These are phyloP conservation scores for Calyptommatus sinebrachiatus DNA, from an alignment of 2,113 vertebrate genomes.

Conservation along the genomic window DNA sequence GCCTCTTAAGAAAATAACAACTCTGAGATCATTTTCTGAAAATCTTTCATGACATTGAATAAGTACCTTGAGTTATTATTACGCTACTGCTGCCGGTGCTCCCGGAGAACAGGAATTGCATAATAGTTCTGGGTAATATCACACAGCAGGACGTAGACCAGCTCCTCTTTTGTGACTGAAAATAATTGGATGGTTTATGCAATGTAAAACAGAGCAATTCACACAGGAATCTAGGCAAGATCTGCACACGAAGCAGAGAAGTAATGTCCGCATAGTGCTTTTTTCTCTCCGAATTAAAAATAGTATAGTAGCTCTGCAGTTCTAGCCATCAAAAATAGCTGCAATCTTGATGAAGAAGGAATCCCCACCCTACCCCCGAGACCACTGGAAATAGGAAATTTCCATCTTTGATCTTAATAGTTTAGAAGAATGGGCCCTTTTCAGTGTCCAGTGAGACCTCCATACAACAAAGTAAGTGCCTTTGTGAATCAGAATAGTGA, in stretches of 20 bases:
- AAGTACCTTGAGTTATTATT: slow-evolving; percentile 28
- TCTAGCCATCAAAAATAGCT: no score
- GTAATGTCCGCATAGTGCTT: no score
- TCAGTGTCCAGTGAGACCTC: no score
- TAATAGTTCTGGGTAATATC: slow-evolving; percentile 31
- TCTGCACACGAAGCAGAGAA: not conserved
- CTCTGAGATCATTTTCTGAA: slow-evolving; percentile 9
- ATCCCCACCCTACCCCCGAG: no score
- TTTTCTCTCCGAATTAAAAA: no score
- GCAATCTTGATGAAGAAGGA: no score
- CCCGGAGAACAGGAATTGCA: slow-evolving; percentile 21
- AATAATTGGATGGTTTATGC: slow-evolving; percentile 31
- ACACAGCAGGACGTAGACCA: slow-evolving; percentile 39
- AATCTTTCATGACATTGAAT: slow-evolving; percentile 13
- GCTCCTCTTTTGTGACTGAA: slow-evolving; percentile 41
- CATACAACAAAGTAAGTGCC: no score
- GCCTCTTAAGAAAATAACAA: not conserved
- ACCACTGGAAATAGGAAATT: no score
- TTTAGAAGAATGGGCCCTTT: no score
- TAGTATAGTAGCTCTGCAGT: no score
- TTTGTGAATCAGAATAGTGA: no score
- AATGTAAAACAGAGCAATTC: slow-evolving; percentile 48
- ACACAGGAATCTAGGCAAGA: slow-evolving; percentile 37
- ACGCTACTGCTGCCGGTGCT: slow-evolving; percentile 39
- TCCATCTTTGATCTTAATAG: no score